Percentiles rank a stretch among this genome's conserved stretches.
Evolutionary conservation across 2,797 vertebrate species (phyloP).

Genomic region (Setipinna tenuifilis): DNA sequence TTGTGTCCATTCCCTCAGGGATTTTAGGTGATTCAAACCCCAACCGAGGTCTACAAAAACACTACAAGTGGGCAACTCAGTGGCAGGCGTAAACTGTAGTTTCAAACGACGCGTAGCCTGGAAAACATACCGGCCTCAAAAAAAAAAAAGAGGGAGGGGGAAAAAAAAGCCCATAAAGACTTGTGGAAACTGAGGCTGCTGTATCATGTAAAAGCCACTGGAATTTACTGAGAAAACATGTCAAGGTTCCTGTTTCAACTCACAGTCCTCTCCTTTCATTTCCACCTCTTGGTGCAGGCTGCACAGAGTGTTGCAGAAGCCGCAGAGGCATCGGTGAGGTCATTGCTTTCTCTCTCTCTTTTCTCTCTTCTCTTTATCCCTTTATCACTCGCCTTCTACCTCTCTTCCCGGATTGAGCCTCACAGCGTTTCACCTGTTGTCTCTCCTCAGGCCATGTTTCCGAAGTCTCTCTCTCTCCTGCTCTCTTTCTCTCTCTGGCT

Average conservation of each 20-base stretch:
- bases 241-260: slow-evolving; percentile 56
- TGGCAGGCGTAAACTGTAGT: slow-evolving; percentile 24
- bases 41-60: slow-evolving; percentile 22
- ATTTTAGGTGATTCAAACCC: not conserved
- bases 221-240: slow-evolving; percentile 53
- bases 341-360: slow-evolving; percentile 48
- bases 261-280: slow-evolving; percentile 26
- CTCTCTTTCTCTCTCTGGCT: slow-evolving; percentile 33
- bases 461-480: slow-evolving; percentile 30
- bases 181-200: slow-evolving; percentile 23
- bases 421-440: slow-evolving; percentile 65
- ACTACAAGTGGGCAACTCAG: slow-evolving; percentile 23
- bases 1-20: slow-evolving; percentile 29
- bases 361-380: not conserved
- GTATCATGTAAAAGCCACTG: slow-evolving; percentile 46
- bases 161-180: slow-evolving; percentile 25
- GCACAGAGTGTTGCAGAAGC: slow-evolving; percentile 21
- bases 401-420: slow-evolving; percentile 67
- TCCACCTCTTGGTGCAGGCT: slow-evolving; percentile 24
- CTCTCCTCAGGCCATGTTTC: slow-evolving; percentile 58
- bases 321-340: slow-evolving; percentile 59
- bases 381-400: not conserved
- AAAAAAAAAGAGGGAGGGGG: not conserved
- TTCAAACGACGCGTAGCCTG: slow-evolving; percentile 26
- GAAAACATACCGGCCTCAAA: not conserved